phyloP scores from a whole-genome alignment of 2,888 invertebrate species.

The Antitype chi region DNA sequence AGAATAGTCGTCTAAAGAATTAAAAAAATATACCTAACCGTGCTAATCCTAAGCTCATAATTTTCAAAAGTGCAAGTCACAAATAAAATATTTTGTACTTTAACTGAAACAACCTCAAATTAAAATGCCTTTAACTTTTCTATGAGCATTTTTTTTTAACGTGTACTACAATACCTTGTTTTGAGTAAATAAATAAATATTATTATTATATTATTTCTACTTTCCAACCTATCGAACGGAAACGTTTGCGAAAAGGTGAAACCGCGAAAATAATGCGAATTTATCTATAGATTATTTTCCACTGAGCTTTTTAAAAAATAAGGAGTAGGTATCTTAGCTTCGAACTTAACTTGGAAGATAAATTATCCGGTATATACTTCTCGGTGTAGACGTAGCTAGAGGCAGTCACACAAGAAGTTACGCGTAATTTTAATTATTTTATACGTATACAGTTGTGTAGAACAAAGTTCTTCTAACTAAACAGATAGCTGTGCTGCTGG shows the following conservation, averaged over 20 bases:
- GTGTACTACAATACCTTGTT: too few species aligned
- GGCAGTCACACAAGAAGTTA: background rate
- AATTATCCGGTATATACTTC: constrained; percentile 4
- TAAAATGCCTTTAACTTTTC: constrained; percentile 5
- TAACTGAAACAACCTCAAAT: background rate
- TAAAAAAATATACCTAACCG: too few species aligned
- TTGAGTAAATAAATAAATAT: too few species aligned
- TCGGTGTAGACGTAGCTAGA: too few species aligned
- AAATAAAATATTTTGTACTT: background rate
- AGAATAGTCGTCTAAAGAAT: background rate
- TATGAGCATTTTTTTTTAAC: constrained; percentile 12
- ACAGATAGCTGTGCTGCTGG: too few species aligned
- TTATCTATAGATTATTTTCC: constrained; percentile 5
- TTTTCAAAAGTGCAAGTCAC: background rate
- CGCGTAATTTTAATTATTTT: too few species aligned
- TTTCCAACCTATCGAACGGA: background rate
- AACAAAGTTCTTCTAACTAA: too few species aligned
- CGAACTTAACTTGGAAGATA: background rate
- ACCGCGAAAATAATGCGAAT: constrained; percentile 3
- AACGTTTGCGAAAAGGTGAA: background rate
- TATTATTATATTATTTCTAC: too few species aligned
- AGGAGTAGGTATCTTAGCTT: background rate
- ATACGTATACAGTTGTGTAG: too few species aligned
- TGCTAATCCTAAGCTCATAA: background rate
- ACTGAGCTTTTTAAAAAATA: constrained; percentile 5